Conservation (phyloP, 2,797 vertebrate species). For the Chelon labrosus region DNA sequence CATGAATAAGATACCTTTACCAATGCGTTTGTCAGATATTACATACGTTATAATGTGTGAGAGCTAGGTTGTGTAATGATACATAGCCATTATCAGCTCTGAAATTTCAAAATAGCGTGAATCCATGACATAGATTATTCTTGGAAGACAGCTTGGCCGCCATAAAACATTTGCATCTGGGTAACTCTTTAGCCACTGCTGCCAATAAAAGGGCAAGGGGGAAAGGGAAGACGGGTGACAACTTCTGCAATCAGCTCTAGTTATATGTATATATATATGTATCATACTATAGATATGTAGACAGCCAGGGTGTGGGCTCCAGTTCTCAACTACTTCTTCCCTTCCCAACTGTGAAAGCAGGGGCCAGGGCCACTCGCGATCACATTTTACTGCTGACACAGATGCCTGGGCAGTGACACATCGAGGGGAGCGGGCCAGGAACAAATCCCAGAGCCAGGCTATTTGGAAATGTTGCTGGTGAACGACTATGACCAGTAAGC, state of each 20-base stretch:
- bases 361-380: conserved; percentile 49
- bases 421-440: conserved; percentile 31
- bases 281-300: no score
- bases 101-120: conserved; percentile 16
- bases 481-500: conserved; percentile 4
- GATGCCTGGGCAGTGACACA: conserved; percentile 54
- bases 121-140: conserved; percentile 22
- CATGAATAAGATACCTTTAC: neutral
- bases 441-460: conserved; percentile 34
- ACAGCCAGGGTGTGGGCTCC: conserved; percentile 10
- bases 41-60: neutral
- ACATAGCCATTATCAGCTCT: conserved; percentile 23
- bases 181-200: conserved; percentile 7
- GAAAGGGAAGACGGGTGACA: neutral
- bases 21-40: neutral
- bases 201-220: conserved; percentile 13
- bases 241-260: neutral
- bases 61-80: conserved; percentile 10
- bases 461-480: conserved; percentile 12
- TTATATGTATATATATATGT: no score
- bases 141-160: conserved; percentile 1
- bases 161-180: conserved; percentile 12
- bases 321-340: conserved; percentile 29
- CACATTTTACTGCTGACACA: conserved; percentile 66
- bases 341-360: conserved; percentile 30